Conservation (phyloP, 2,888 invertebrate genomes). For the Nezara viridula region DNA sequence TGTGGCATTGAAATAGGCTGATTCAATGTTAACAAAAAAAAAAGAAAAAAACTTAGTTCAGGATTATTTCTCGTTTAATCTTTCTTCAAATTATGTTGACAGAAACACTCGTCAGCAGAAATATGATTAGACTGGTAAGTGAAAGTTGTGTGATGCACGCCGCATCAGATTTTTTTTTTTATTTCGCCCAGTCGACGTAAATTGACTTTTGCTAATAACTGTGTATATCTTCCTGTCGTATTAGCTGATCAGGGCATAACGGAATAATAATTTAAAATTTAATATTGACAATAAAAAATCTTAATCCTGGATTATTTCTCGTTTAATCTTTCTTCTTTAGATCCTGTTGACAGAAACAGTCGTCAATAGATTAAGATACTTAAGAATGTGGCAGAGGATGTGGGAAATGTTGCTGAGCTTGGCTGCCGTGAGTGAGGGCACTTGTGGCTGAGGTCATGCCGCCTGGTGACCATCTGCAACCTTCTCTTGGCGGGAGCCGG, state of each 20-base stretch:
- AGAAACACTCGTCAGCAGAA: background rate
- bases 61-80: background rate
- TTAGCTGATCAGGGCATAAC: no score
- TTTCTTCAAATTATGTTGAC: background rate
- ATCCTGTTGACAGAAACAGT: background rate
- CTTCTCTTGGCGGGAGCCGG: background rate
- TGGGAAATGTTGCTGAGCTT: background rate
- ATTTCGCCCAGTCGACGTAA: no score
- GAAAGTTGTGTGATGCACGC: no score
- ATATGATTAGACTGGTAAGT: no score
- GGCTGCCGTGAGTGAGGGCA: background rate
- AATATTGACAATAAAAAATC: no score
- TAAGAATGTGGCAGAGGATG: background rate
- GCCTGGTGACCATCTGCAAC: conserved; percentile 6
- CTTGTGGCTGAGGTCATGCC: background rate
- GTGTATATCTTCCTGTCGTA: no score
- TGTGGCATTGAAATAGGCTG: no score
- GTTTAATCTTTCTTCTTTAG: background rate
- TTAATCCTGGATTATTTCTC: background rate
- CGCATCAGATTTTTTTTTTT: no score
- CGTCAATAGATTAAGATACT: background rate
- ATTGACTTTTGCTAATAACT: no score
- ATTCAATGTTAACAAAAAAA: no score
- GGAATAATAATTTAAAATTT: no score
- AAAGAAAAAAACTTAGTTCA: no score